Evolutionary conservation across 2,113 vertebrate genomes (phyloP).

Genomic region (Azemiops feae): DNA sequence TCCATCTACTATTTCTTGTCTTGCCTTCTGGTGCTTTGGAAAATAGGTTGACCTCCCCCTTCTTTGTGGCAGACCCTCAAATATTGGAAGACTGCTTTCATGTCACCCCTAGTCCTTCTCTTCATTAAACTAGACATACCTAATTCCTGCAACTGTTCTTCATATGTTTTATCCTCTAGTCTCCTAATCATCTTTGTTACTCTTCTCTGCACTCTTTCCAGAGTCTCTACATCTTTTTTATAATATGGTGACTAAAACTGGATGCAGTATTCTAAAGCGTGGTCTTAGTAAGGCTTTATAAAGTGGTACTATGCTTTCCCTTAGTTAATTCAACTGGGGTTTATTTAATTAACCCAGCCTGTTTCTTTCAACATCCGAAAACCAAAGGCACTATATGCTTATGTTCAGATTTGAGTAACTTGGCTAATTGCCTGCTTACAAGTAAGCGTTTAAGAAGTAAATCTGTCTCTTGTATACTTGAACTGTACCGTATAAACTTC

Average conservation of each 20-base stretch:
- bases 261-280: neutral
- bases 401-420: neutral
- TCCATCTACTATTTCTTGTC: neutral
- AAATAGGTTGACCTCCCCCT: neutral
- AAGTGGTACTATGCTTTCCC: neutral
- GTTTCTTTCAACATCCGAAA: neutral
- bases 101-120: neutral
- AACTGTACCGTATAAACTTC: slow-evolving; percentile 60
- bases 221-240: neutral
- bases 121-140: neutral
- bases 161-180: neutral
- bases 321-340: neutral
- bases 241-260: neutral
- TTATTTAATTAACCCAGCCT: neutral
- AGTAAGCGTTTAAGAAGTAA: neutral
- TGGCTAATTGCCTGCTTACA: neutral
- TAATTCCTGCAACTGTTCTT: neutral
- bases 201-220: neutral
- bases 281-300: neutral
- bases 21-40: neutral
- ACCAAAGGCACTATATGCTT: neutral
- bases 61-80: neutral
- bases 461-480: slow-evolving; percentile 12
- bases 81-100: neutral
- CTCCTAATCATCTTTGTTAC: neutral